These are phyloP conservation scores for Euproctis similis DNA, from an alignment of 2,888 invertebrate species.

Conservation along the genomic window DNA sequence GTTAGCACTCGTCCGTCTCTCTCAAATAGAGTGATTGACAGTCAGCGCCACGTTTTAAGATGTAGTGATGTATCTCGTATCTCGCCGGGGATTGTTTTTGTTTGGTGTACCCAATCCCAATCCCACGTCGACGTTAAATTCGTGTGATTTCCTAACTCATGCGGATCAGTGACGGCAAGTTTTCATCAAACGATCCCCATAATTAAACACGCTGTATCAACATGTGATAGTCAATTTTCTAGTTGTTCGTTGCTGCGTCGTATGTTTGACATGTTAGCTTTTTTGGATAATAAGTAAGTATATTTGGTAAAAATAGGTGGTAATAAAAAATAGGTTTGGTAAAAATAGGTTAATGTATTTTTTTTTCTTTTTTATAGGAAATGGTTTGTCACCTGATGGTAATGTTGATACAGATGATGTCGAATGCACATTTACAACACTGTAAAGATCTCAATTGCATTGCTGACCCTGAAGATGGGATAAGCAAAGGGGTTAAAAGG, in stretches of 20 bases:
- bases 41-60: conserved; percentile 27
- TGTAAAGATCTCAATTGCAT: too few relatives aligned
- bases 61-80: conserved; percentile 18
- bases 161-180: conserved; percentile 48
- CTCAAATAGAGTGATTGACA: conserved; percentile 28
- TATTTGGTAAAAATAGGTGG: too few relatives aligned
- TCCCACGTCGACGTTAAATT: conserved; percentile 49
- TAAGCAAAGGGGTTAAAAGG: too few relatives aligned
- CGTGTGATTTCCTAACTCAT: conserved; percentile 61
- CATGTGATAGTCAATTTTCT: conserved; percentile 22
- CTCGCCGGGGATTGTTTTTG: too few relatives aligned
- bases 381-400: too few relatives aligned
- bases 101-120: too few relatives aligned
- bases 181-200: conserved; percentile 47
- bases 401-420: too few relatives aligned
- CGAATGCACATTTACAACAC: too few relatives aligned
- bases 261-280: conserved; percentile 9
- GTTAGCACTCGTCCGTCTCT: conserved; percentile 13
- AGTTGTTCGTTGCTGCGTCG: conserved; percentile 8
- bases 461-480: too few relatives aligned
- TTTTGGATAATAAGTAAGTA: conserved; percentile 5
- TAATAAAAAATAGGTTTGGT: too few relatives aligned
- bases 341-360: too few relatives aligned
- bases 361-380: too few relatives aligned
- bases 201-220: conserved; percentile 35